Evolutionary conservation across 1,140 invertebrate species (phyloP), one percentile per base, ranked within the genome.

Genomic region (Nylanderia fulva): DNA sequence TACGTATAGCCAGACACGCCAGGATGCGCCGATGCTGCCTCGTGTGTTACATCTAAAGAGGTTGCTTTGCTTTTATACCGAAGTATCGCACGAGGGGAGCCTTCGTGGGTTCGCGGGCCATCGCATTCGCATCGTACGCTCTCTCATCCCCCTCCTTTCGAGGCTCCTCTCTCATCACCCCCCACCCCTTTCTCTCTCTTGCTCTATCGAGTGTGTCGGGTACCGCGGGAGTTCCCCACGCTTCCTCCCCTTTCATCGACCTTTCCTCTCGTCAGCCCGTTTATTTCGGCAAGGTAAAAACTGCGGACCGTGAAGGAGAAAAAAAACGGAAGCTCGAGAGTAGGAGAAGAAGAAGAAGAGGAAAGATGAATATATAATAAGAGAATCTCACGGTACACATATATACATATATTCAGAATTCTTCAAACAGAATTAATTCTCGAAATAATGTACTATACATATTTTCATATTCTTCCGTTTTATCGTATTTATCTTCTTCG

Each of bases 1-100:
- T 52, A 68, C 45, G 54, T 74, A n/a, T n/a, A 56, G 48, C 83
- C 84, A 82, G 63, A 61, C 66, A 88, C 87, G 88, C 74, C 79
- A 75, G 88, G 88, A 89, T 85, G 74, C 85, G 85, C 86, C 87
- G 88, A 89, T 89, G 79, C 80, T 80, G 84, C 75, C 92, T 92
- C 93, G 93, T 95, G 91, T 94, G 93, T 94, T 94, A 93, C 93
- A 93, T 93, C 93, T 94, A 94, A 94, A 94, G 92, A 94, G 90
- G 90, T 93, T 94, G 93, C 93, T 94, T 94, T 94, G 94, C 94
- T 95, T 95, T 94, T 94, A 95, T 94, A 94, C 93, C 93, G 84
- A 91, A 92, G 93, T 91, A 93, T 92, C 90, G 90, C 90, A 94
- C 93, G 82, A 92, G 93, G 93, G 92, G 92, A 92, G 90, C 91